These are phyloP conservation scores for Drosophila kambysellisi DNA, from an alignment of 2,888 invertebrate genomes.

Conservation along the genomic window DNA sequence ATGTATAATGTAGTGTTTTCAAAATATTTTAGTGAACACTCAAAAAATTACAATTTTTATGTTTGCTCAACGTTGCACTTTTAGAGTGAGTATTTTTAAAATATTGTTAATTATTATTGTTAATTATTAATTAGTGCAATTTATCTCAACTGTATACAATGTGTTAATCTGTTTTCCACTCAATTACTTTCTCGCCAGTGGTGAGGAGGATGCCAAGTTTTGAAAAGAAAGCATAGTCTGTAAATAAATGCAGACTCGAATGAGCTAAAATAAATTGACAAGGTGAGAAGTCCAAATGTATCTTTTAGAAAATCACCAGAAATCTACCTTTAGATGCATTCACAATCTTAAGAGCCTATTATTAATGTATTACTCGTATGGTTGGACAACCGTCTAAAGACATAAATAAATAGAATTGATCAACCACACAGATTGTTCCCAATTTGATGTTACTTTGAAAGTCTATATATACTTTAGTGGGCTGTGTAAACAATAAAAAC, in stretches of 20 bases:
- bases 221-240: background rate
- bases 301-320: no score
- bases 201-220: background rate
- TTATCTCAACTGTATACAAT: conserved; percentile 28
- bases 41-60: conserved; percentile 40
- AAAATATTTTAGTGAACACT: conserved; percentile 35
- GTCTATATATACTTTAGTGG: background rate
- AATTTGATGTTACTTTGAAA: background rate
- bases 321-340: background rate
- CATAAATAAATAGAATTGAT: background rate
- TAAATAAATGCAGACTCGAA: background rate
- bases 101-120: conserved; percentile 26
- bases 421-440: background rate
- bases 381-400: background rate
- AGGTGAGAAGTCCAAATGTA: background rate
- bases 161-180: conserved; percentile 36
- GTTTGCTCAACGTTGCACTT: conserved; percentile 14
- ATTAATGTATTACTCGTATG: no score
- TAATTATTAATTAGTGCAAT: conserved; percentile 8
- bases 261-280: background rate
- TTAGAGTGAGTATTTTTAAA: conserved; percentile 18
- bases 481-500: background rate
- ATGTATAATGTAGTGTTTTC: conserved; percentile 24
- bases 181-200: conserved; percentile 23
- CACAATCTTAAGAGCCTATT: background rate